A percentile compares a stretch with the other conserved stretches of the same genome.
These are phyloP conservation scores for Paramacrobiotus metropolitanus DNA, from an alignment of 1,140 invertebrate species.

Conservation along the genomic window DNA sequence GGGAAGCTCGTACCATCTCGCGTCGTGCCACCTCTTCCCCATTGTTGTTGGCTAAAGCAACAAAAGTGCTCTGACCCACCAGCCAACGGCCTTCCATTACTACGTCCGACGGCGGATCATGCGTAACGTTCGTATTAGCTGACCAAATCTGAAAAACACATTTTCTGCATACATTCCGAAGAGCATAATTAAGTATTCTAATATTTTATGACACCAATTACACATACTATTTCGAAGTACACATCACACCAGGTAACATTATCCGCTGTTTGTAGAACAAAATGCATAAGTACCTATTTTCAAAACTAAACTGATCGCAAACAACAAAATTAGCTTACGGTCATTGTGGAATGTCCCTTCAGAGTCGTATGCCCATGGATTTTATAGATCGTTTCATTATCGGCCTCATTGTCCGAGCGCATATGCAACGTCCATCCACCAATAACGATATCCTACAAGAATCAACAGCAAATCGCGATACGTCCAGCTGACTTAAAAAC, in stretches of 20 bases:
- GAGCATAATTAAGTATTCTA: no score
- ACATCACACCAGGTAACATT: no score
- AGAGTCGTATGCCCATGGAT: constrained; percentile 64
- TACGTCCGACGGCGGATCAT: constrained; percentile 64
- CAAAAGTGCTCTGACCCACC: constrained; percentile 47
- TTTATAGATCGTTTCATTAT: constrained; percentile 53
- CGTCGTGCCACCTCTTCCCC: constrained; percentile 30
- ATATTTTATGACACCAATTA: no score
- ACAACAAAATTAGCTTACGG: constrained; percentile 31
- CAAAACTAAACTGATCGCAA: not conserved
- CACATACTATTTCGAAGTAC: no score
- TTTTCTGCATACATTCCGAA: no score
- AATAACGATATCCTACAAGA: constrained; percentile 42
- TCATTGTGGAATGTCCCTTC: constrained; percentile 42
- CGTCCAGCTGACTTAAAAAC: no score
- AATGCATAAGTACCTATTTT: not conserved
- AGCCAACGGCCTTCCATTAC: constrained; percentile 86
- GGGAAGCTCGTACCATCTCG: not conserved
- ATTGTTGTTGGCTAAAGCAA: constrained; percentile 42
- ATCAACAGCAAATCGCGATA: no score
- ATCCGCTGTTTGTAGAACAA: no score
- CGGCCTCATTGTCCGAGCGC: constrained; percentile 36
- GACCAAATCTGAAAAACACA: constrained; percentile 26
- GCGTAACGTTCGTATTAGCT: constrained; percentile 25
- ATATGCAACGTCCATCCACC: constrained; percentile 54